These are phyloP conservation scores for Lytechinus variegatus DNA, from an alignment of 35 echinoderm and acorn worm species.

Conservation along the genomic window DNA sequence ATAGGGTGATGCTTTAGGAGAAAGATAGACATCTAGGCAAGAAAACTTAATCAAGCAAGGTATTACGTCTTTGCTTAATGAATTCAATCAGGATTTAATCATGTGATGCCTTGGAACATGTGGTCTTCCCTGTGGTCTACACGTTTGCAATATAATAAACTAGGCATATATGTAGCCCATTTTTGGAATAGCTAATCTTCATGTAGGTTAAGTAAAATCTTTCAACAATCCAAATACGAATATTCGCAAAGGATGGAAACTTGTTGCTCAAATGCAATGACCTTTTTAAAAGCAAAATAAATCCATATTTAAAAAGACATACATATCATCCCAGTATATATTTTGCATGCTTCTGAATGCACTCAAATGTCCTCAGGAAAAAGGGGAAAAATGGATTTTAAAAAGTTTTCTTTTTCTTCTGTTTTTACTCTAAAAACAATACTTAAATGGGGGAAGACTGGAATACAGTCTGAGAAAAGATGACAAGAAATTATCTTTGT, in stretches of 20 bases:
- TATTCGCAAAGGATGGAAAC: not conserved
- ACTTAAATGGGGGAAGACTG: not conserved
- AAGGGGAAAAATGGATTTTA: not conserved
- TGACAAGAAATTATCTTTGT: constrained; percentile 26
- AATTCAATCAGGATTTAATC: not conserved
- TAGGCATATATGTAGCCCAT: not conserved
- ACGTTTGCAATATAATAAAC: not conserved
- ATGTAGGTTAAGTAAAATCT: not conserved
- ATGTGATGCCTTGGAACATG: not conserved
- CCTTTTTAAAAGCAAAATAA: not conserved
- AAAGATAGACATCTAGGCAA: not conserved
- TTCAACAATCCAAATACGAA: not conserved
- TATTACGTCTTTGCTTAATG: not conserved
- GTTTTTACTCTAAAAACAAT: not conserved
- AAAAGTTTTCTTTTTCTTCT: not conserved
- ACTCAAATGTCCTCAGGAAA: not conserved
- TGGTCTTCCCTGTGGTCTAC: not conserved
- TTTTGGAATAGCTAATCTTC: not conserved
- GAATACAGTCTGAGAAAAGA: not conserved
- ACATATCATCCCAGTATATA: too few species aligned
- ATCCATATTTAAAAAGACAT: not conserved
- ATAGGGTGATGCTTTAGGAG: not conserved
- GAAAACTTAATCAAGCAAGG: not conserved
- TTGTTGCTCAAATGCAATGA: not conserved
- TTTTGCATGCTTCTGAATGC: not conserved